Percentiles rank a stretch among this genome's conserved stretches.
Evolutionary conservation across 2,888 invertebrate genomes (phyloP).

Genomic region (Lepidonotus clava): DNA sequence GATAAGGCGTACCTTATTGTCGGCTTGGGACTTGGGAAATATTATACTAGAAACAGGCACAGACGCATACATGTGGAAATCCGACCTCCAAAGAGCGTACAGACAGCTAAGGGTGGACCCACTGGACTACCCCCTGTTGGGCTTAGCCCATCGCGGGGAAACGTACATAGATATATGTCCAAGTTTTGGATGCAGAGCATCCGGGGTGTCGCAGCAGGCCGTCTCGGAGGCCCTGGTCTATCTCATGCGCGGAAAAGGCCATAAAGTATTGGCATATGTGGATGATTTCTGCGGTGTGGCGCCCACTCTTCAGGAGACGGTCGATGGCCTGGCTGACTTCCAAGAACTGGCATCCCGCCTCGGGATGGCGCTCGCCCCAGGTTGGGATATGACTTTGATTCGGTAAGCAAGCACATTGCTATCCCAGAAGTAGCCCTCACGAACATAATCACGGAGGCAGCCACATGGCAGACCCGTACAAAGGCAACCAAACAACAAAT

Average conservation of each 20-base stretch:
- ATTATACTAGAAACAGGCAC: no score
- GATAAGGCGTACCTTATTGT: no score
- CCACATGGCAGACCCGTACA: no score
- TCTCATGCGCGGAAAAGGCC: neutral
- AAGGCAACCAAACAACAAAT: no score
- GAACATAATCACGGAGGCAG: neutral
- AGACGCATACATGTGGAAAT: no score
- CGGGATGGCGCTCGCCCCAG: neutral
- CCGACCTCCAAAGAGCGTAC: no score
- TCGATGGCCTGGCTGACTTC: neutral
- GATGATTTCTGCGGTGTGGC: no score
- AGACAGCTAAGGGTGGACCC: neutral
- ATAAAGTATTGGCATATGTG: no score
- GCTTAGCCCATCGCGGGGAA: neutral
- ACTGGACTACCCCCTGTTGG: neutral
- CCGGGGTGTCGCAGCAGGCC: neutral
- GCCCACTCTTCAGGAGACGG: neutral
- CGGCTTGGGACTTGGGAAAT: neutral
- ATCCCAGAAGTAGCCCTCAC: neutral
- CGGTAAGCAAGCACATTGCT: neutral
- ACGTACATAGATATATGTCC: neutral
- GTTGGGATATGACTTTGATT: no score
- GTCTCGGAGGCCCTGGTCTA: neutral
- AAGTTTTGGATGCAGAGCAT: neutral
- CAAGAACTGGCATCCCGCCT: neutral